Conservation (phyloP, 2,888 invertebrate species). For the Cosmia pyralina region DNA sequence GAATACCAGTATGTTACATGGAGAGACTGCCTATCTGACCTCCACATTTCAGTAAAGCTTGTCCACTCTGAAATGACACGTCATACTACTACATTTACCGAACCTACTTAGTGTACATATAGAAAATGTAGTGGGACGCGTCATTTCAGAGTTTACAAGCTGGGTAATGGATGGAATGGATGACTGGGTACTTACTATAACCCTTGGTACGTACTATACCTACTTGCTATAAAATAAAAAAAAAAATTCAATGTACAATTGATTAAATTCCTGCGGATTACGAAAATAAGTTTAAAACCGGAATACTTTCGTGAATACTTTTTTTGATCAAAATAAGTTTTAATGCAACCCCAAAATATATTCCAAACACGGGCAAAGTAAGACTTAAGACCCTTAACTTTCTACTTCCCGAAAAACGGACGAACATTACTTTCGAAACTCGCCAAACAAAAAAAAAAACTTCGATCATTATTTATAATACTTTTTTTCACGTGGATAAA, state of each 20-base stretch:
- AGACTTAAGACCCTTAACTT: slow-evolving; percentile 59
- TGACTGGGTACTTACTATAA: too few species aligned
- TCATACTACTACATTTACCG: too few species aligned
- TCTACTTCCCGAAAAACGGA: slow-evolving; percentile 56
- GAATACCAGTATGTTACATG: too few species aligned
- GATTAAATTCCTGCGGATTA: slow-evolving; percentile 18
- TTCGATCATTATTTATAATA: slow-evolving; percentile 80
- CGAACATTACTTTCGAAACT: slow-evolving; percentile 53
- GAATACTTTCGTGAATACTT: slow-evolving; percentile 6
- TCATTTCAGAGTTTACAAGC: too few species aligned
- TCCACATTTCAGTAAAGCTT: too few species aligned
- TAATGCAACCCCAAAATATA: slow-evolving; percentile 55
- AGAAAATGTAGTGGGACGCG: too few species aligned
- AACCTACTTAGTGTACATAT: too few species aligned
- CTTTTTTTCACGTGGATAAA: slow-evolving; percentile 78
- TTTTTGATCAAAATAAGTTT: slow-evolving; percentile 40
- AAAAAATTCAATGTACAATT: too few species aligned
- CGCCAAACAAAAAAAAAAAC: slow-evolving; percentile 74
- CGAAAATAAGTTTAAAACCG: not conserved
- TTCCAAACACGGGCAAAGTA: slow-evolving; percentile 61
- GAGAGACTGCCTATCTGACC: too few species aligned
- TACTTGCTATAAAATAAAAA: not conserved
- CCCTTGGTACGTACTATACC: too few species aligned
- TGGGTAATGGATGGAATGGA: too few species aligned
- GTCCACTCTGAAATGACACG: too few species aligned